Percentiles rank a stretch among this genome's conserved stretches.
phyloP scores from a whole-genome alignment of 2,113 vertebrate species.

The Anoura caudifer region DNA sequence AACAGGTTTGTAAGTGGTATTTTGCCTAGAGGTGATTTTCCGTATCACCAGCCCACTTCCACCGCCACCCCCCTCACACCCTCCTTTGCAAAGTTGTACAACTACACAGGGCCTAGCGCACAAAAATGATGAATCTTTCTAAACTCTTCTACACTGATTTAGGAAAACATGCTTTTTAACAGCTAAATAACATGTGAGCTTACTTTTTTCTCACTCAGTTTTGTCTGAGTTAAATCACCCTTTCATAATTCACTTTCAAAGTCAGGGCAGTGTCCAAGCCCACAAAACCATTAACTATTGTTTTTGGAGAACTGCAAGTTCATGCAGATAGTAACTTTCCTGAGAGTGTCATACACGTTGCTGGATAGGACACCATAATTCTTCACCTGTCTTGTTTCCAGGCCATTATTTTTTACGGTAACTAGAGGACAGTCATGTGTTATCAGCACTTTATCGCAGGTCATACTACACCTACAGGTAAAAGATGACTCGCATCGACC shows the following conservation, averaged over 20 bases:
- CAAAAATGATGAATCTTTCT: neutral
- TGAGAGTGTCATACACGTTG: neutral
- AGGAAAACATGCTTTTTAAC: conserved; percentile 19
- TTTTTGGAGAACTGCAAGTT: neutral
- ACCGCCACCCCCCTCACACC: too few species aligned
- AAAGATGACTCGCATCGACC: neutral
- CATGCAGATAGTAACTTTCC: neutral
- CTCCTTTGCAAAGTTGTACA: neutral
- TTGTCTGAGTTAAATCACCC: neutral
- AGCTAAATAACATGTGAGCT: neutral
- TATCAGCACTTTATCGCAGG: neutral
- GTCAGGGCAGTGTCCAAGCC: neutral
- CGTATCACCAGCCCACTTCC: neutral
- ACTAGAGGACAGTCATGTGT: neutral
- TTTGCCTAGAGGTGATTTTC: neutral
- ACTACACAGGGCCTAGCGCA: neutral
- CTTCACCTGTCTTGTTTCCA: neutral
- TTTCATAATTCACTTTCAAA: conserved; percentile 8
- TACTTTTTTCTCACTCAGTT: neutral
- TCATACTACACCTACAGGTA: neutral
- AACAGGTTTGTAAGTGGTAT: neutral
- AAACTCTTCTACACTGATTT: neutral
- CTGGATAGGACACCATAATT: neutral
- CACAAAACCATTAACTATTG: neutral
- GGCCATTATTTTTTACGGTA: neutral